Conservation (phyloP, 2,113 vertebrate species). For the Psophia crepitans region DNA sequence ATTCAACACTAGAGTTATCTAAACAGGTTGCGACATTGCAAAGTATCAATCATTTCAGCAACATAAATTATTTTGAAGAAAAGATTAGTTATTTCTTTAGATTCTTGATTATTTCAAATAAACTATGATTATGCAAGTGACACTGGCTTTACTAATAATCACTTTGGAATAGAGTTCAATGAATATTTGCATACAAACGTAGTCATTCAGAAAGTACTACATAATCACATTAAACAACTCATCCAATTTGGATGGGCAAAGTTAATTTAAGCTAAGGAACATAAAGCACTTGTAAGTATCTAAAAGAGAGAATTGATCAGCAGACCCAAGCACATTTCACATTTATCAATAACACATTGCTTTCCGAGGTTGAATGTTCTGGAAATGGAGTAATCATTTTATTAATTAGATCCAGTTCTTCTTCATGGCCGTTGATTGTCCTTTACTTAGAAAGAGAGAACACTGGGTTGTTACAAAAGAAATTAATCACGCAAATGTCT, state of each 20-base stretch:
- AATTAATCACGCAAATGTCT: background rate
- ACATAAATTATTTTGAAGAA: background rate
- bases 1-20: background rate
- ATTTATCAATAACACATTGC: constrained; percentile 42
- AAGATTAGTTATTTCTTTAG: background rate
- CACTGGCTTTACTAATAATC: background rate
- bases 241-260: constrained; percentile 28
- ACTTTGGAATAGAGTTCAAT: background rate
- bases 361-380: background rate
- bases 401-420: constrained; percentile 34
- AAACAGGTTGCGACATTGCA: background rate
- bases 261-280: constrained; percentile 61
- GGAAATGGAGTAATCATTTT: constrained; percentile 8
- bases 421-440: constrained; percentile 8
- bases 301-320: constrained; percentile 33
- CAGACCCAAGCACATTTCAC: constrained; percentile 23
- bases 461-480: background rate
- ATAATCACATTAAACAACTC: constrained; percentile 33
- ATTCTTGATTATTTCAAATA: background rate
- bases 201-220: constrained; percentile 5
- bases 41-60: background rate
- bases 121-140: background rate
- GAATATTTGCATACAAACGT: constrained; percentile 11
- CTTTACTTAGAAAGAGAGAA: constrained; percentile 18
- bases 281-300: constrained; percentile 34